Evolutionary conservation across 1,140 invertebrate genomes (phyloP).

Genomic region (Oreohelix idahoensis): DNA sequence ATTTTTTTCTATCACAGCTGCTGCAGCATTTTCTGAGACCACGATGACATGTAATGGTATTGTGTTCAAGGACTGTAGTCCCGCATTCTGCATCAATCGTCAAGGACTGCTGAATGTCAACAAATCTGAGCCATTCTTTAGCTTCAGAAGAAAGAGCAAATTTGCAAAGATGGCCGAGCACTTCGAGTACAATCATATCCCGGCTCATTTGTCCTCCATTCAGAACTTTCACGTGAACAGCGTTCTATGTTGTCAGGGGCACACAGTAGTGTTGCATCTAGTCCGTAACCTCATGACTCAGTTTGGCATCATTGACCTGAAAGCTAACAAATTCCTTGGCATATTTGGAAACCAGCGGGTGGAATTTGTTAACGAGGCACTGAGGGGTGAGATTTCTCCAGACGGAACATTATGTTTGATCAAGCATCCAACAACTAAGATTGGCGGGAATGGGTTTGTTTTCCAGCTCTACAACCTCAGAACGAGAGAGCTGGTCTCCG

Average conservation of each 20-base stretch:
- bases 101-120: constrained; percentile 72
- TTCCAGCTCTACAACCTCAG: constrained; percentile 68
- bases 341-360: constrained; percentile 70
- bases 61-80: constrained; percentile 71
- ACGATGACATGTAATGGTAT: constrained; percentile 67
- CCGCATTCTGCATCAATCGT: constrained; percentile 70
- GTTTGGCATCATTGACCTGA: constrained; percentile 70
- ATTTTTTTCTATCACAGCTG: constrained; percentile 59
- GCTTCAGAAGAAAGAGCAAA: constrained; percentile 68
- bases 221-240: constrained; percentile 73
- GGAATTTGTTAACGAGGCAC: constrained; percentile 69
- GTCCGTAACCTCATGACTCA: constrained; percentile 71
- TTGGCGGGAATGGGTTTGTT: constrained; percentile 55
- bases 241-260: constrained; percentile 70
- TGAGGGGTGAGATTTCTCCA: constrained; percentile 70
- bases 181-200: constrained; percentile 73
- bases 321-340: constrained; percentile 70
- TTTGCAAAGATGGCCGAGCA: constrained; percentile 73
- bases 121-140: constrained; percentile 68
- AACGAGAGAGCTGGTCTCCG: constrained; percentile 60
- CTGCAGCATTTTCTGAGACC: constrained; percentile 69
- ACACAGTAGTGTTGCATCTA: constrained; percentile 68
- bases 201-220: constrained; percentile 72
- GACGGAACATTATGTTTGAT: constrained; percentile 69
- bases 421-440: constrained; percentile 60